These are phyloP conservation scores for Sarcophaga bullata DNA, from an alignment of 1,140 invertebrate genomes.

Conservation along the genomic window DNA sequence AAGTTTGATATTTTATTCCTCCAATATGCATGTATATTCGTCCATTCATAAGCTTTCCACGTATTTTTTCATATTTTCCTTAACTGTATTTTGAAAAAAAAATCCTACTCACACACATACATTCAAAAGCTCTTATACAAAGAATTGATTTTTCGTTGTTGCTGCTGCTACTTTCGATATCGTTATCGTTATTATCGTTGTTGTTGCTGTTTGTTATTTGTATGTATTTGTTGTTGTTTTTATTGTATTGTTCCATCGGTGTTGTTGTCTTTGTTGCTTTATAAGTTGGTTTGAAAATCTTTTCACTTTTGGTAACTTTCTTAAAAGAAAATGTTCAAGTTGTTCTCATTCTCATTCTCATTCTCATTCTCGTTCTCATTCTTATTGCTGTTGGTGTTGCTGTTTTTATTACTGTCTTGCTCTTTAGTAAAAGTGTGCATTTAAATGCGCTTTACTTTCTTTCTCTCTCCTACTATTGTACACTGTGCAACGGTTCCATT, in stretches of 20 bases:
- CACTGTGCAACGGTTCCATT: too few relatives aligned
- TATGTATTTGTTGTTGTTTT: too few relatives aligned
- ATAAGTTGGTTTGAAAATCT: background rate
- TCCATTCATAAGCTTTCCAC: background rate
- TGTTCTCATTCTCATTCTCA: too few relatives aligned
- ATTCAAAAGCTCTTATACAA: background rate
- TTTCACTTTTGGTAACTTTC: background rate
- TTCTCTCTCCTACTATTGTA: too few relatives aligned
- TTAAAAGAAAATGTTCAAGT: background rate
- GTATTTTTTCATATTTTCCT: constrained; percentile 2
- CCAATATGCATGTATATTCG: too few relatives aligned
- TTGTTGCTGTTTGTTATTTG: background rate
- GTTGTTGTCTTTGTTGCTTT: background rate
- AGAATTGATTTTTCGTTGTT: constrained; percentile 9
- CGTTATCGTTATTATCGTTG: background rate
- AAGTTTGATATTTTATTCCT: too few relatives aligned
- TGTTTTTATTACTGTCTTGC: too few relatives aligned
- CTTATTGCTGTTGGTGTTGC: too few relatives aligned
- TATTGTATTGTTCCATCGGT: too few relatives aligned
- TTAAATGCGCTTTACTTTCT: background rate
- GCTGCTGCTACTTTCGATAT: background rate
- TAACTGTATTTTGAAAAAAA: background rate
- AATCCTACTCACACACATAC: background rate
- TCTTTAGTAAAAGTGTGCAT: background rate
- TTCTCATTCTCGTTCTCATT: too few relatives aligned